These are phyloP conservation scores for Cryptotermes secundus DNA, from an alignment of 1,140 invertebrate species.

Conservation along the genomic window DNA sequence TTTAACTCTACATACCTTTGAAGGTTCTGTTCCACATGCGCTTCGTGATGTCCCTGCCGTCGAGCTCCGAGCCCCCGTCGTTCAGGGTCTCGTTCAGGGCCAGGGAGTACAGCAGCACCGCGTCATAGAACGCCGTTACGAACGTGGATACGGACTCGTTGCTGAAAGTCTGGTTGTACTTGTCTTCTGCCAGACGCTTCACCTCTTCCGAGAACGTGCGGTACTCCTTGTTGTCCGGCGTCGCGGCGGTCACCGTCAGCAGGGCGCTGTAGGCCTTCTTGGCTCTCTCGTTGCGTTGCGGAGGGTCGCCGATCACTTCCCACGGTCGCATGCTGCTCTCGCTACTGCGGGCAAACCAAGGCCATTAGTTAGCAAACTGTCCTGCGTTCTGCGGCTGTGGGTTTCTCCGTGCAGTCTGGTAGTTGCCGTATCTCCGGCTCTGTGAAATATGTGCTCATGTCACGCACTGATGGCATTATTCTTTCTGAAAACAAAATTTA, in stretches of 20 bases:
- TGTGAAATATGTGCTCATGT: too few relatives aligned
- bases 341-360: constrained; percentile 43
- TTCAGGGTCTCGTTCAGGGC: constrained; percentile 83
- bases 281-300: constrained; percentile 79
- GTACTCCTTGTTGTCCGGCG: constrained; percentile 74
- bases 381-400: too few relatives aligned
- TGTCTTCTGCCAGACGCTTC: constrained; percentile 69
- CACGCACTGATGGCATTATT: too few relatives aligned
- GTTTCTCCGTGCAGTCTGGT: too few relatives aligned
- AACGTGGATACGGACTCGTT: constrained; percentile 78
- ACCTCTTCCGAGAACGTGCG: constrained; percentile 72
- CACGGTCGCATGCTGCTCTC: constrained; percentile 67
- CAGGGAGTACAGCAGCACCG: constrained; percentile 87
- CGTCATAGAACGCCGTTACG: constrained; percentile 94
- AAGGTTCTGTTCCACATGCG: constrained; percentile 92
- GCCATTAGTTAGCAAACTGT: background rate
- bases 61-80: constrained; percentile 59
- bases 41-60: constrained; percentile 66
- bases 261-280: constrained; percentile 86
- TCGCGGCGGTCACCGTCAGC: constrained; percentile 83
- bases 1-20: constrained; percentile 62
- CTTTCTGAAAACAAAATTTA: too few relatives aligned
- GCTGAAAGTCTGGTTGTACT: constrained; percentile 79
- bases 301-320: constrained; percentile 76
- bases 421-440: too few relatives aligned